Base-by-base conservation (phyloP, 2,113 vertebrate genomes). In the Phaethornis superciliosus region DNA sequence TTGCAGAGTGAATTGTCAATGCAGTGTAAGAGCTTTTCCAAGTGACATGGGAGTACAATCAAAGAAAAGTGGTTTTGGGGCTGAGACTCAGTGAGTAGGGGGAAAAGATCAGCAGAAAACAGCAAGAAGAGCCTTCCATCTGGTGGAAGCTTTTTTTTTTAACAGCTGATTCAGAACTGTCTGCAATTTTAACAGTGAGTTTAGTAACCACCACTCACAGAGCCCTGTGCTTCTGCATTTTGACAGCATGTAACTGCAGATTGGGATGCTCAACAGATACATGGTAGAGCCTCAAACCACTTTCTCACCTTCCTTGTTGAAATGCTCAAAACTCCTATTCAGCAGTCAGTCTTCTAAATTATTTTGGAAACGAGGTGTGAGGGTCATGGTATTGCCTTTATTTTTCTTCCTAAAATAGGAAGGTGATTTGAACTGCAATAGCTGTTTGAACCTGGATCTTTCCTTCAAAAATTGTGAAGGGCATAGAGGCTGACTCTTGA, bases 111-210 rank as follows among this genome's bases (percentile, higher is more conserved):
- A 80, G 32, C 37, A 71, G 12, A 52, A 63, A 67, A 44, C 22
- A 52, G 70, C 82, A 85, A 5, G 32, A 67, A 84, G 68, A 83
- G 71, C 35, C 68, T 90, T 83, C 63, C 55, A 85, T 68, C 71
- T 85, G 83, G 63, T 79, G 63, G 93, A 72, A 83, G 68, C 0
- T 47, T 47, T 21, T 47, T 46, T 56, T 90, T 79, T 87, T 76
- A 72, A 70, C 67, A 88, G 44, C 67, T 54, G 18, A 35, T 69
- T 69, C 82, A 35, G 75, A 85, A 37, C 49, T 33, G 20, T 7
- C 37, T 42, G 33, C 33, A 55, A 9, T 68, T 81, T 42, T 51
- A 60, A 32, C 18, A 23, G 37, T 0, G 4, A 42, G 15, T 47
- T 63, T 27, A 28, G 0, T 4, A 17, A 51, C 56, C 12, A 35